Percentiles rank a stretch among this genome's conserved stretches.
Evolutionary conservation across 2,888 invertebrate species (phyloP).

Genomic region (Sinhomidia bicolor): DNA sequence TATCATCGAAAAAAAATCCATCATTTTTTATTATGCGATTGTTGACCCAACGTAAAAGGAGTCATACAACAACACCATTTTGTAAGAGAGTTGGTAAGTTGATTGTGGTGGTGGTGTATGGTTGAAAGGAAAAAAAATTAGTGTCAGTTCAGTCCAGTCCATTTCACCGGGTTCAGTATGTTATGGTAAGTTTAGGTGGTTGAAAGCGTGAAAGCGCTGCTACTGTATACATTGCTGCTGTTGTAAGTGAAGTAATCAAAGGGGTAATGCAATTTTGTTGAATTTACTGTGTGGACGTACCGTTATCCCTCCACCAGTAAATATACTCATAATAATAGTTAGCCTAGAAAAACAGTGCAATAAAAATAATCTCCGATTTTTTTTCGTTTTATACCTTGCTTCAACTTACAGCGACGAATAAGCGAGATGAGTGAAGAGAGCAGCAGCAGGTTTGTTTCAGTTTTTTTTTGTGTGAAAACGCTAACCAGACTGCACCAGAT

Average conservation of each 20-base stretch:
- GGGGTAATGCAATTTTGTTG: neutral
- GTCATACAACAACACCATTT: too few relatives aligned
- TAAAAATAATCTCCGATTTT: neutral
- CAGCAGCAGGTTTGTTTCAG: neutral
- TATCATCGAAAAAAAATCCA: too few relatives aligned
- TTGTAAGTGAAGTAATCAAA: conserved; percentile 1
- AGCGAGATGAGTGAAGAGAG: too few relatives aligned
- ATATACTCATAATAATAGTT: neutral
- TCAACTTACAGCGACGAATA: too few relatives aligned
- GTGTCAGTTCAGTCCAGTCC: too few relatives aligned
- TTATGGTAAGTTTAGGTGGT: neutral
- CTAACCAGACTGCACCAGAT: neutral
- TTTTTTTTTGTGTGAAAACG: neutral
- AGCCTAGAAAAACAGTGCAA: conserved; percentile 41
- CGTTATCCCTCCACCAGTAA: neutral
- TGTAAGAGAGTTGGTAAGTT: too few relatives aligned
- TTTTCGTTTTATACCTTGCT: neutral
- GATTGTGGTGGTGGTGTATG: too few relatives aligned
- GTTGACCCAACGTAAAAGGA: too few relatives aligned
- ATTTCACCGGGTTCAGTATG: too few relatives aligned
- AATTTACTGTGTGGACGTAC: neutral
- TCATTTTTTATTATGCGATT: too few relatives aligned
- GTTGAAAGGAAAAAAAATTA: too few relatives aligned
- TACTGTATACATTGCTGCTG: too few relatives aligned
- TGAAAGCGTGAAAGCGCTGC: neutral